Percentiles rank a stretch among this genome's conserved stretches.
phyloP scores from a whole-genome alignment of 2,888 invertebrate genomes.

The Cephus runcator region DNA sequence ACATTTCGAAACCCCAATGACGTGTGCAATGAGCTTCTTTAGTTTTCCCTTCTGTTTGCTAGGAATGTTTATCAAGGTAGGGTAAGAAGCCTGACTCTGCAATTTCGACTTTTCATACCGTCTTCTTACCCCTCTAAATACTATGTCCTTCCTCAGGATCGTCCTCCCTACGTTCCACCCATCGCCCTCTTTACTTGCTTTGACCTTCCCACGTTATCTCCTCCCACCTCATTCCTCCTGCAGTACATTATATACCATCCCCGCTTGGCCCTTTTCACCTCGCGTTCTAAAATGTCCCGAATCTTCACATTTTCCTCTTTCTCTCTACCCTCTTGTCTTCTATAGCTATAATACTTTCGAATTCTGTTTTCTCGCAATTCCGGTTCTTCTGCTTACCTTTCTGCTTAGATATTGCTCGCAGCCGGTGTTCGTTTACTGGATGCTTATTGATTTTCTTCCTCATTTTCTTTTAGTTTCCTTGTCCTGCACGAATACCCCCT shows the following conservation, averaged over 20 bases:
- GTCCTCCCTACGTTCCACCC: neutral
- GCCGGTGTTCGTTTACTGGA: conserved; percentile 12
- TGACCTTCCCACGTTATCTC: conserved; percentile 1
- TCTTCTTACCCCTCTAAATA: neutral
- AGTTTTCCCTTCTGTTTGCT: conserved; percentile 25
- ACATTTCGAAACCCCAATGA: neutral
- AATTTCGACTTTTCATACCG: conserved; percentile 13
- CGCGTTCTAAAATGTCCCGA: neutral
- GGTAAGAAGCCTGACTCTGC: conserved; percentile 15
- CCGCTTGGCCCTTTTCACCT: neutral
- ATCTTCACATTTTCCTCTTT: conserved; percentile 22
- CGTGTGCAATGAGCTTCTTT: neutral
- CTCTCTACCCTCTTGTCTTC: neutral
- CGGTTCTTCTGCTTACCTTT: neutral
- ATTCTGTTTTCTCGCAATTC: neutral
- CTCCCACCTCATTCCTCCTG: conserved; percentile 13
- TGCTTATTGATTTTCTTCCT: conserved; percentile 18
- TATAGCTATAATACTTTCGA: neutral
- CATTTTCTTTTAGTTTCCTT: conserved; percentile 11
- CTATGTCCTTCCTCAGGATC: neutral
- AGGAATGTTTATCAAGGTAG: conserved; percentile 30
- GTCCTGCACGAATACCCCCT: neutral
- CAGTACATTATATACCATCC: neutral
- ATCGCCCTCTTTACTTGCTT: neutral
- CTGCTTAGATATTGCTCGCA: neutral